A percentile compares a stretch with the other conserved stretches of the same genome.
phyloP scores from a whole-genome alignment of 1,140 invertebrate genomes.

The Thaumetopoea pityocampa region DNA sequence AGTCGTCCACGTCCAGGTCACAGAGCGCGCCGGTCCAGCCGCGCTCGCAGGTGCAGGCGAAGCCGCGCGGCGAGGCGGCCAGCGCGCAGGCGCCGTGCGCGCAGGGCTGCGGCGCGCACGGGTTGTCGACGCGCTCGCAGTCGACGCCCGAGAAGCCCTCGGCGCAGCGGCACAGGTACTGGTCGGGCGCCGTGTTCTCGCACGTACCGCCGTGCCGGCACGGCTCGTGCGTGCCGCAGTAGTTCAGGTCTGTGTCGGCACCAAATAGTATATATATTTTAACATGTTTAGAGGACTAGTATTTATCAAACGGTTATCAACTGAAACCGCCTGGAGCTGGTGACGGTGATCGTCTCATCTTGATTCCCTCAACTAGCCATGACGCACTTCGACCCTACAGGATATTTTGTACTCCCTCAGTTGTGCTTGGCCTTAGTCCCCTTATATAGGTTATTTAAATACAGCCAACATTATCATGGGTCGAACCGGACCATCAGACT shows the following conservation, averaged over 20 bases:
- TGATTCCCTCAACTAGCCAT: too few species aligned
- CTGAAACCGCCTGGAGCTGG: too few species aligned
- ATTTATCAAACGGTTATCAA: too few species aligned
- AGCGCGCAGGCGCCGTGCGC: slow-evolving; percentile 86
- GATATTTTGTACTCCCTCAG: too few species aligned
- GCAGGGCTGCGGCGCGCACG: slow-evolving; percentile 93
- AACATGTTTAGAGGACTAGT: too few species aligned
- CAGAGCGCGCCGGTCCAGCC: slow-evolving; percentile 92
- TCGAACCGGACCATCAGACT: too few species aligned
- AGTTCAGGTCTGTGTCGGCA: slow-evolving; percentile 92
- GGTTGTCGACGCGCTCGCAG: slow-evolving; percentile 94
- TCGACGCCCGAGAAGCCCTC: slow-evolving; percentile 93
- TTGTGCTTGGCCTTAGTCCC: too few species aligned
- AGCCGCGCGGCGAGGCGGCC: slow-evolving; percentile 69
- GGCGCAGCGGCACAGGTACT: slow-evolving; percentile 93
- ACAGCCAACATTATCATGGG: too few species aligned
- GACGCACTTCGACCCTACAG: too few species aligned
- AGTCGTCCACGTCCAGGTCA: slow-evolving; percentile 75
- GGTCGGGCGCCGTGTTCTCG: slow-evolving; percentile 94
- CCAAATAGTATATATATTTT: too few species aligned
- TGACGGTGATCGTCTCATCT: too few species aligned
- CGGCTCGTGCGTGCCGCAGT: slow-evolving; percentile 97
- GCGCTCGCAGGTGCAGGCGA: slow-evolving; percentile 88
- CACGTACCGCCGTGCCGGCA: slow-evolving; percentile 97
- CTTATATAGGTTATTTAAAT: too few species aligned